Percentiles rank a stretch among this genome's conserved stretches.
Conservation (phyloP, 2,888 invertebrate genomes). For the Caenorhabditis sp. region DNA sequence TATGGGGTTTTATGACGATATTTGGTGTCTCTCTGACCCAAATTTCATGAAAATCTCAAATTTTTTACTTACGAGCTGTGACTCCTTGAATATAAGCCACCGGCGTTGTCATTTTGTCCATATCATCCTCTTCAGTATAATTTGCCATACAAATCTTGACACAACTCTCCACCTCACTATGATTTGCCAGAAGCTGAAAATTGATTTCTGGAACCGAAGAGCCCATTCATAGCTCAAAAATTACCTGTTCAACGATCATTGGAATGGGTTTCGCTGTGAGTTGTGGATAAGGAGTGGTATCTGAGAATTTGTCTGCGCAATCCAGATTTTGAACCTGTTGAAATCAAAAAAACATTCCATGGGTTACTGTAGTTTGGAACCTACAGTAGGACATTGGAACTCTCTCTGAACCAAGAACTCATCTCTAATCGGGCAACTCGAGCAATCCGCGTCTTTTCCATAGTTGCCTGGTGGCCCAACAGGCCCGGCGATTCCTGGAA, state of each 20-base stretch:
- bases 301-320: conserved; percentile 40
- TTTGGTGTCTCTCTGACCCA: not conserved
- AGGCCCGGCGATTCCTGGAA: conserved; percentile 57
- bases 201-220: not conserved
- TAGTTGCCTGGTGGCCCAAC: conserved; percentile 61
- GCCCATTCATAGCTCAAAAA: not conserved
- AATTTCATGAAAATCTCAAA: not conserved
- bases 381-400: conserved; percentile 48
- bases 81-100: conserved; percentile 70
- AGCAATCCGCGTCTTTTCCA: conserved; percentile 64
- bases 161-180: conserved; percentile 54
- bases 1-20: too few species aligned
- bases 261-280: conserved; percentile 53
- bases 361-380: not conserved
- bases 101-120: conserved; percentile 61
- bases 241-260: conserved; percentile 61
- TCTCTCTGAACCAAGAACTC: conserved; percentile 48
- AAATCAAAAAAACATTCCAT: not conserved
- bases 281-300: conserved; percentile 38
- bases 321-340: conserved; percentile 55
- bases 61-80: conserved; percentile 60
- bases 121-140: conserved; percentile 54
- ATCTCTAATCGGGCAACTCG: conserved; percentile 60
- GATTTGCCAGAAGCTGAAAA: conserved; percentile 62
- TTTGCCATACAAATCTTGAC: conserved; percentile 64